Evolutionary conservation across 1,140 invertebrate genomes (phyloP).

Genomic region (Caenorhabditis briggsae): DNA sequence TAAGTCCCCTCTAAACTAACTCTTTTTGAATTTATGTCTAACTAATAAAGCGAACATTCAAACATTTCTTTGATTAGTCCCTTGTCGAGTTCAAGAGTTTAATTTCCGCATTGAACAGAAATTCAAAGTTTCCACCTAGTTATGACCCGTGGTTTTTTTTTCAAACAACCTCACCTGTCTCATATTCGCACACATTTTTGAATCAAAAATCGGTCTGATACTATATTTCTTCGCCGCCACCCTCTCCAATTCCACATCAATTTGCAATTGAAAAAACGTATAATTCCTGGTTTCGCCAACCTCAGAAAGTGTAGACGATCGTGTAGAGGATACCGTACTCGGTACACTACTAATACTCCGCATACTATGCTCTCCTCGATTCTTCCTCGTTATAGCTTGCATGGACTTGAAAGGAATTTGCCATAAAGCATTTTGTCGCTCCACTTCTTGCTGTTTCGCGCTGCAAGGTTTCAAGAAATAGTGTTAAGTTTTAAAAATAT

Average conservation of each 20-base stretch:
- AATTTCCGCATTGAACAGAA: too few relatives aligned
- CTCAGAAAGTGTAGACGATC: slow-evolving; percentile 3
- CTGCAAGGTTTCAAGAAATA: not conserved
- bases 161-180: slow-evolving; percentile 12
- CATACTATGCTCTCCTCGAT: slow-evolving; percentile 21
- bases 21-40: not conserved
- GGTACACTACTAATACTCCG: slow-evolving; percentile 40
- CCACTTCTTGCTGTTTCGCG: slow-evolving; percentile 26
- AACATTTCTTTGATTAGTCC: not conserved
- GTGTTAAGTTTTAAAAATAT: not conserved
- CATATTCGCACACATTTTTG: slow-evolving; percentile 25
- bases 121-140: not conserved
- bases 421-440: slow-evolving; percentile 35
- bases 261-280: slow-evolving; percentile 17
- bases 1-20: not conserved
- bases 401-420: slow-evolving; percentile 39
- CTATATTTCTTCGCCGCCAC: slow-evolving; percentile 14
- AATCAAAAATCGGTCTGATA: not conserved
- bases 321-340: slow-evolving; percentile 2
- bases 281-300: slow-evolving; percentile 26
- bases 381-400: not conserved
- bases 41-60: not conserved
- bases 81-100: too few relatives aligned
- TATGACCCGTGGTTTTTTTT: not conserved
- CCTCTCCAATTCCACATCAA: slow-evolving; percentile 40